phyloP scores from a whole-genome alignment of 2,797 vertebrate species.

The Mormyrus hasselquistii region DNA sequence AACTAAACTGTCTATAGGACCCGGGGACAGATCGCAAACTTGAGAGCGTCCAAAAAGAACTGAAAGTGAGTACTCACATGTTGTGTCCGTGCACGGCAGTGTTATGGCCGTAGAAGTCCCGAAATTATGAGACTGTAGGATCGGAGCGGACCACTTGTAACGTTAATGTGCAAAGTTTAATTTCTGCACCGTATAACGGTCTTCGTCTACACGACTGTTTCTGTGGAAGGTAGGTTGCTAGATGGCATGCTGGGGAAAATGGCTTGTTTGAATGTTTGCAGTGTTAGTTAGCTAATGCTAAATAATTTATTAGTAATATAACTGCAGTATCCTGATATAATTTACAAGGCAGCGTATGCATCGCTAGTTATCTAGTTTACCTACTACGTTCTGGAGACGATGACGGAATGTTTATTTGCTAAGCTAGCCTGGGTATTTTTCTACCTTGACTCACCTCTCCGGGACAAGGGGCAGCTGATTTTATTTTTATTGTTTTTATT shows the following conservation, averaged over 20 bases:
- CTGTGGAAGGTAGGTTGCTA: slow-evolving; percentile 17
- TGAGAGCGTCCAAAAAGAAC: slow-evolving; percentile 37
- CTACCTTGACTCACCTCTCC: slow-evolving; percentile 1
- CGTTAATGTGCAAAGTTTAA: not conserved
- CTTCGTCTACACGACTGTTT: not conserved
- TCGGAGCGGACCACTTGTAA: slow-evolving; percentile 15
- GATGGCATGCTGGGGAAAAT: not conserved
- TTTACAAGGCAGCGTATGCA: not conserved
- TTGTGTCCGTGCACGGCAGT: slow-evolving; percentile 39
- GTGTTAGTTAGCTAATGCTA: not conserved
- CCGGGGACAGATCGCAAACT: slow-evolving; percentile 36
- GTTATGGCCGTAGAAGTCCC: slow-evolving; percentile 17
- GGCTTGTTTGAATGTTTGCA: not conserved
- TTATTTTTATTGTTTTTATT: not conserved
- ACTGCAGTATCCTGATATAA: not conserved
- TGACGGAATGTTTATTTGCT: slow-evolving; percentile 17
- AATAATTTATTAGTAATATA: not conserved
- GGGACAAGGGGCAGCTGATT: not conserved
- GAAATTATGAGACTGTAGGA: slow-evolving; percentile 32
- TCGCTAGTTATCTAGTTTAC: not conserved
- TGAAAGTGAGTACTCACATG: slow-evolving; percentile 41
- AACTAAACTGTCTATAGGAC: slow-evolving; percentile 35
- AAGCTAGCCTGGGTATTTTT: slow-evolving; percentile 5
- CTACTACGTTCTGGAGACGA: not conserved
- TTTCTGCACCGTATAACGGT: slow-evolving; percentile 6